Percentiles rank a stretch among this genome's conserved stretches.
Conservation (phyloP, 2,888 invertebrate genomes). For the Drosophila ochracea region DNA sequence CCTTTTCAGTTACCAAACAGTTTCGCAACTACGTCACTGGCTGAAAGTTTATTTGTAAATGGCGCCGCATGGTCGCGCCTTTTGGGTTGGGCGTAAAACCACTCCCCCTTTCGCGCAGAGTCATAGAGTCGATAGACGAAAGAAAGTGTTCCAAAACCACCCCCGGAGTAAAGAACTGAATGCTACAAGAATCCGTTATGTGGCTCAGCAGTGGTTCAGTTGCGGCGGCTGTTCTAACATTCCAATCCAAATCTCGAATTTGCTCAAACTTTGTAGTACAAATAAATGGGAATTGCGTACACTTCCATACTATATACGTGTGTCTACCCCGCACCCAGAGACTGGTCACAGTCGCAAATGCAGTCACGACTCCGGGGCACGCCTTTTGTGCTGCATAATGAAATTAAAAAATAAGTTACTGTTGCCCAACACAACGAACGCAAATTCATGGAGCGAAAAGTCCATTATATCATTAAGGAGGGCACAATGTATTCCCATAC, state of each 20-base stretch:
- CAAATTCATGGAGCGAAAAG: conserved; percentile 65
- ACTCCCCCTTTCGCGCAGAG: conserved; percentile 66
- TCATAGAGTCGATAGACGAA: conserved; percentile 26
- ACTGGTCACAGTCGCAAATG: conserved; percentile 13
- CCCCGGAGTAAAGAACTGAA: conserved; percentile 46
- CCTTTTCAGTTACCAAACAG: not conserved
- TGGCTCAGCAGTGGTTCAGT: conserved; percentile 32
- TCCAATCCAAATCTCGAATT: conserved; percentile 21
- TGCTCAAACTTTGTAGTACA: conserved; percentile 59
- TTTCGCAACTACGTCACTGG: conserved; percentile 49
- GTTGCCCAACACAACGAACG: conserved; percentile 65
- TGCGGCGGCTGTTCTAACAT: conserved; percentile 28
- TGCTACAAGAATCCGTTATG: conserved; percentile 60
- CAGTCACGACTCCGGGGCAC: conserved; percentile 43
- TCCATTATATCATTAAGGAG: conserved; percentile 82
- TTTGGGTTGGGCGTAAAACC: conserved; percentile 64
- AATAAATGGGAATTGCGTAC: conserved; percentile 74
- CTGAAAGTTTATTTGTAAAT: conserved; percentile 59
- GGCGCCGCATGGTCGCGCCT: conserved; percentile 66
- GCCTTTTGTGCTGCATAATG: conserved; percentile 82
- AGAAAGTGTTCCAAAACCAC: conserved; percentile 58
- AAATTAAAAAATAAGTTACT: conserved; percentile 84
- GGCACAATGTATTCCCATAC: conserved; percentile 49
- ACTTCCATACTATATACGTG: conserved; percentile 17
- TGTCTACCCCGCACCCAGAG: conserved; percentile 7